These are phyloP conservation scores for Hylyphantes graminicola DNA, from an alignment of 1,140 invertebrate species.

Conservation along the genomic window DNA sequence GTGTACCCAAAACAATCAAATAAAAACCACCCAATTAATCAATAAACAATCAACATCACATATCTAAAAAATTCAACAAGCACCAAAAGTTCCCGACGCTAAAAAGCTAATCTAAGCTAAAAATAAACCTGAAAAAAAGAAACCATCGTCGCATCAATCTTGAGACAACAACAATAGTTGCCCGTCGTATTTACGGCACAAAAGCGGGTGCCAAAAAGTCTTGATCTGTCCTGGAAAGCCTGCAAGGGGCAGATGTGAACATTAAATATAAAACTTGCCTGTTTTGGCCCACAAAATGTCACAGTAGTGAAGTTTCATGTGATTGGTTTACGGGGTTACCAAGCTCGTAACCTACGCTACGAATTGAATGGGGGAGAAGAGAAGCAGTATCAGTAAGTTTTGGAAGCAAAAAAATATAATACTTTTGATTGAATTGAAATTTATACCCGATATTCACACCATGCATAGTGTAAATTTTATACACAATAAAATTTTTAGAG, in stretches of 20 bases:
- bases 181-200: too few species aligned
- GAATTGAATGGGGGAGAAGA: slow-evolving; percentile 70
- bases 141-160: too few species aligned
- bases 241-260: slow-evolving; percentile 58
- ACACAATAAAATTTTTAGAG: slow-evolving; percentile 45
- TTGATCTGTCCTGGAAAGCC: slow-evolving; percentile 52
- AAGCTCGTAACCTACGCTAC: slow-evolving; percentile 69
- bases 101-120: too few species aligned
- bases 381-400: slow-evolving; percentile 67
- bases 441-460: slow-evolving; percentile 36
- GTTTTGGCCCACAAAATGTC: slow-evolving; percentile 61
- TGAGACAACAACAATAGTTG: too few species aligned
- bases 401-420: slow-evolving; percentile 55
- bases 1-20: too few species aligned
- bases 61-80: too few species aligned
- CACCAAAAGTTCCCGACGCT: too few species aligned
- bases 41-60: too few species aligned
- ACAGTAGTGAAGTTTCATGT: slow-evolving; percentile 61
- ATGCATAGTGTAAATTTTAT: slow-evolving; percentile 39
- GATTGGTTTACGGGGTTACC: slow-evolving; percentile 63
- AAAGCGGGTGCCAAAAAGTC: too few species aligned
- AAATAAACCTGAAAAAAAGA: too few species aligned
- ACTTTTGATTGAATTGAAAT: slow-evolving; percentile 30
- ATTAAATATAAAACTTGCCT: slow-evolving; percentile 62
- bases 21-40: too few species aligned